phyloP scores from a whole-genome alignment of 2,113 vertebrate genomes.

The Amblyornis subalaris region DNA sequence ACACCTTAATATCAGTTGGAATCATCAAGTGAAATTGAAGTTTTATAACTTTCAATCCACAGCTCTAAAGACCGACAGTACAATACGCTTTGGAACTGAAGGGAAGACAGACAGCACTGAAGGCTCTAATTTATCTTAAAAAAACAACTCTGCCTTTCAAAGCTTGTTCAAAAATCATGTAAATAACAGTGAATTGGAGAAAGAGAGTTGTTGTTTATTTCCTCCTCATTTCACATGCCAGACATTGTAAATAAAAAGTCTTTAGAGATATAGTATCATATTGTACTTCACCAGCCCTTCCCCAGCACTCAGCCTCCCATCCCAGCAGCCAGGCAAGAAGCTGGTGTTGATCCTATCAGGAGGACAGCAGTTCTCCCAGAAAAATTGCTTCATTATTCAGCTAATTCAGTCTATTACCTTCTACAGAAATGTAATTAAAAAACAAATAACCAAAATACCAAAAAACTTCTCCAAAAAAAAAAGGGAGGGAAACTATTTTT shows the following conservation, averaged over 20 bases:
- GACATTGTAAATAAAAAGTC: background rate
- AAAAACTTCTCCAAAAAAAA: background rate
- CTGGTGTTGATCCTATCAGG: background rate
- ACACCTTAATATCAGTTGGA: background rate
- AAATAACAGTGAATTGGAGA: background rate
- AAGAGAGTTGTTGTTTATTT: background rate
- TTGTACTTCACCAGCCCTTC: background rate
- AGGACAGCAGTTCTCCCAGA: background rate
- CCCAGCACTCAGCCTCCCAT: background rate
- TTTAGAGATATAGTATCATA: background rate
- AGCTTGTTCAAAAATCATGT: background rate
- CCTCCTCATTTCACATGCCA: background rate
- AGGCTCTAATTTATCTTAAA: background rate
- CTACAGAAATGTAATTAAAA: background rate
- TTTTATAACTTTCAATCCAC: background rate
- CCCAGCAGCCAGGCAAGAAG: background rate
- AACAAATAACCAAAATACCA: background rate
- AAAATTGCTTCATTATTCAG: background rate
- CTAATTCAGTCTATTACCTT: background rate
- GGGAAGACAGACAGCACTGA: background rate
- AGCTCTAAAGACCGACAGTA: background rate
- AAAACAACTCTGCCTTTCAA: constrained; percentile 27
- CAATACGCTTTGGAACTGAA: background rate
- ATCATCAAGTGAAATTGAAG: background rate
- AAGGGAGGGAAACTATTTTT: background rate